Percentiles rank a stretch among this genome's conserved stretches.
These are phyloP conservation scores for Nerophis ophidion DNA, from an alignment of 2,113 vertebrate species.

Conservation along the genomic window DNA sequence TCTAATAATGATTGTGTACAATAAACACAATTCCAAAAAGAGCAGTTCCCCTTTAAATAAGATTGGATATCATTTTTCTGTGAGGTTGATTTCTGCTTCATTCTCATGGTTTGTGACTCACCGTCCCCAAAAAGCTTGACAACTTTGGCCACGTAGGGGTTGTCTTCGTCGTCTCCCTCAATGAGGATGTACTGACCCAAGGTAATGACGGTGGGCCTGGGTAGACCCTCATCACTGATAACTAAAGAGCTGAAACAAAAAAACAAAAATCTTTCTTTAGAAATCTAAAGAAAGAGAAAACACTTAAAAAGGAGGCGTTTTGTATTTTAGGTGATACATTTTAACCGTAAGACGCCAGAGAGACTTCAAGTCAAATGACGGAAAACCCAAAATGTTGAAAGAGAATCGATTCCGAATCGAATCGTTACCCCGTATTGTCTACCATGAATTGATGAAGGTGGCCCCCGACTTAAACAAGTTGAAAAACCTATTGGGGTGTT, in stretches of 20 bases:
- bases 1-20: too few relatives aligned
- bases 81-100: background rate
- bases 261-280: too few relatives aligned
- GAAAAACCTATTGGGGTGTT: too few relatives aligned
- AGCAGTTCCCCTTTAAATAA: background rate
- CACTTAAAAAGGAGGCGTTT: background rate
- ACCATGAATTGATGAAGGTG: too few relatives aligned
- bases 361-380: too few relatives aligned
- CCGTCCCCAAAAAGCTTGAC: conserved; percentile 80
- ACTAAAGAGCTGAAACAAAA: conserved; percentile 69
- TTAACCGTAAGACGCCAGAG: too few relatives aligned
- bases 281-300: background rate
- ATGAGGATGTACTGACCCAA: conserved; percentile 82
- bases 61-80: background rate
- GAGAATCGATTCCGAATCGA: too few relatives aligned
- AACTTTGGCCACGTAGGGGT: conserved; percentile 81
- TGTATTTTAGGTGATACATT: too few relatives aligned
- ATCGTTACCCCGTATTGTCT: too few relatives aligned
- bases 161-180: conserved; percentile 76
- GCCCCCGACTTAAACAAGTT: too few relatives aligned
- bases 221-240: conserved; percentile 65
- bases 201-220: conserved; percentile 48
- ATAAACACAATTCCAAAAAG: too few relatives aligned
- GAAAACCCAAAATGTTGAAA: too few relatives aligned
- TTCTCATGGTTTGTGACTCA: conserved; percentile 52